Base-by-base conservation (phyloP, 2,797 vertebrate species). In the Enteromius thamalakanensis region DNA sequence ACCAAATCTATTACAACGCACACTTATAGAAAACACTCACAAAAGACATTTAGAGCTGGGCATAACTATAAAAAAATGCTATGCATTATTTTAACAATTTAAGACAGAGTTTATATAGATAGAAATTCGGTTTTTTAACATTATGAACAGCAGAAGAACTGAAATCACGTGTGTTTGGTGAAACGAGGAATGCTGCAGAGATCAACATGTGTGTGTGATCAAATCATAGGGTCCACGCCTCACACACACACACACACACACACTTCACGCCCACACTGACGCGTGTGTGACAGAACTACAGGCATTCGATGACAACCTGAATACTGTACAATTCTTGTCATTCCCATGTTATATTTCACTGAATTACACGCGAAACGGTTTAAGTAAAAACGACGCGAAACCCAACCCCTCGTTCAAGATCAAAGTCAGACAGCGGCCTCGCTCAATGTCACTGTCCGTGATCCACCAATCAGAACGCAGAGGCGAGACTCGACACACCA, bases 391-490 rank as follows among this genome's bases (percentile, higher is more conserved):
- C 8, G 1, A 64, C 8, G 12, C 4, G 26, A 81, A 29, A 53
- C 4, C 32, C 37, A 29, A 51, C 12, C 47, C 45, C 49, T 3
- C 37, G 6, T 29, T 55, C 15, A 23, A 71, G 12, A 75, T 55
- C 40, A 76, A 72, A 64, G 70, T 70, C 68, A 37, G 68, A 45
- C 67, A 34, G 6, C 6, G 29, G 40, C 70, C 67, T 64, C 17
- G 7, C 45, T 76, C 42, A 71, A 45, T 82, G 82, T 69, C 82
- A 82, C n/a, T 64, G 65, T 10, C 21, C 17, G 21, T 7, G 76
- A 81, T 77, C 49, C 37, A 65, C 75, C 40, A 83, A 79, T 82
- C 72, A 69, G 49, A 76, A 47, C 23, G 37, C 81, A 45, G 37
- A 76, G 51, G 8, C 49, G 51, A 58, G 37, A 76, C 62, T 53